Evolutionary conservation across 2,113 vertebrate species (phyloP), one percentile per base, ranked within the genome.

Genomic region (Ictalurus furcatus): DNA sequence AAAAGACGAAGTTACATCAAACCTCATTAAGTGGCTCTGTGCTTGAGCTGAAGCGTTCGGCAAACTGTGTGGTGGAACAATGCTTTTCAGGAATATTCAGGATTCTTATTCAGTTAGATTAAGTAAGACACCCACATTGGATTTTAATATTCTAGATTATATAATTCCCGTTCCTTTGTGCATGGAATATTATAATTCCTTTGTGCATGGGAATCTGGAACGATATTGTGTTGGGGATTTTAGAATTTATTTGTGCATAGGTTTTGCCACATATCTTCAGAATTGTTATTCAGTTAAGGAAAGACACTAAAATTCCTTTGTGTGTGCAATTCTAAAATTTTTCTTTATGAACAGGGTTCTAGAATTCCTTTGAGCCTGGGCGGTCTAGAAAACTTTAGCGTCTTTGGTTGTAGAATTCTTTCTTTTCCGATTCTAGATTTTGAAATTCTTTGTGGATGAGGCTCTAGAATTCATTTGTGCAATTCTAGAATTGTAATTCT

Each of bases 1-100:
- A 44, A 65, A 76, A 48, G 84, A 63, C 30, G 63, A 82, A 83
- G 25, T 56, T 90, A 82, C 11, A 25, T 74, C 44, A 86, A 44
- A 76, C 21, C 85, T 86, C 54, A 61, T 34, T 25, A 19, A 16
- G 56, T n/a, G 56, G 9, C 40, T 52, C 21, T 13, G 21, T 44
- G 73, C 69, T n/a, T 17, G 4, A 71, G 69, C 69, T 34, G 65
- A n/a, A 67, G 65, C 4, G 28, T n/a, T 67, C 4, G 3, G 65
- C n/a, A n/a, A 17, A 67, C 79, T 54, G 56, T 23, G 76, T 0
- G 80, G 19, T 37, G 56, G 58, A 37, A 40, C 16, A 19, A 12
- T 0, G 4, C 16, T 28, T 4, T 23, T 25, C 30, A 54, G 76
- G 25, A 79, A 54, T n/a, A 54, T 54, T n/a, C 25, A 37, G 9